These are phyloP conservation scores for Eupristina koningsbergeri DNA, from an alignment of 1,140 invertebrate genomes.

Conservation along the genomic window DNA sequence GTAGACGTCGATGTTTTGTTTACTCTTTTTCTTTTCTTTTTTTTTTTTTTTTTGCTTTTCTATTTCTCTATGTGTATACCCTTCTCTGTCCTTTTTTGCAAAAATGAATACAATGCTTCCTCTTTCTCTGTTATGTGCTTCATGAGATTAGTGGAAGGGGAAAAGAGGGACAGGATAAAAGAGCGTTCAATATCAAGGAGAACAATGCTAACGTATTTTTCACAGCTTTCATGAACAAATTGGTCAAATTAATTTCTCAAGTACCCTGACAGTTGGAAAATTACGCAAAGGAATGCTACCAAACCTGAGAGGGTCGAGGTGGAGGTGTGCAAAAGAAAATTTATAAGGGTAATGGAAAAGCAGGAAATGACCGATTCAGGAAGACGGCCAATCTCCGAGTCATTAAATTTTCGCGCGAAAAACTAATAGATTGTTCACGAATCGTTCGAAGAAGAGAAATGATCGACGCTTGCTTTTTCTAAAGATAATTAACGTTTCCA, in stretches of 20 bases:
- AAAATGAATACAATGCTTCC: background rate
- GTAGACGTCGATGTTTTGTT: conserved; percentile 40
- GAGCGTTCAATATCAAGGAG: conserved; percentile 30
- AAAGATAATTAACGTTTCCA: background rate
- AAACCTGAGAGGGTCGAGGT: background rate
- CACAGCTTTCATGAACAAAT: conserved; percentile 50
- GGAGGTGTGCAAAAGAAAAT: conserved; percentile 10
- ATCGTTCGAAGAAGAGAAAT: background rate
- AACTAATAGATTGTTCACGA: conserved; percentile 29
- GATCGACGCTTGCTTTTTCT: background rate
- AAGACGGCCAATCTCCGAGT: conserved; percentile 42
- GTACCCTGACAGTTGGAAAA: conserved; percentile 41
- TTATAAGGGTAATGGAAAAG: conserved; percentile 46
- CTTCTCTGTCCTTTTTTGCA: background rate
- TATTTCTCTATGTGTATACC: background rate
- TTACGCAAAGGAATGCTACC: conserved; percentile 26
- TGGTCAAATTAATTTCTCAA: conserved; percentile 55
- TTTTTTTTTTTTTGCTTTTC: background rate
- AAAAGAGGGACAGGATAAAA: background rate
- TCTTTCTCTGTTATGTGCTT: background rate
- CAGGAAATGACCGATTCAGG: conserved; percentile 47
- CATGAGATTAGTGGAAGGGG: background rate
- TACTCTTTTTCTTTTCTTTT: background rate
- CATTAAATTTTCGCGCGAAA: conserved; percentile 45
- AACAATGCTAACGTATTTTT: conserved; percentile 44